Percentiles rank a stretch among this genome's conserved stretches.
Conservation (phyloP, 1,140 invertebrate genomes). For the Scaptomyza montana region DNA sequence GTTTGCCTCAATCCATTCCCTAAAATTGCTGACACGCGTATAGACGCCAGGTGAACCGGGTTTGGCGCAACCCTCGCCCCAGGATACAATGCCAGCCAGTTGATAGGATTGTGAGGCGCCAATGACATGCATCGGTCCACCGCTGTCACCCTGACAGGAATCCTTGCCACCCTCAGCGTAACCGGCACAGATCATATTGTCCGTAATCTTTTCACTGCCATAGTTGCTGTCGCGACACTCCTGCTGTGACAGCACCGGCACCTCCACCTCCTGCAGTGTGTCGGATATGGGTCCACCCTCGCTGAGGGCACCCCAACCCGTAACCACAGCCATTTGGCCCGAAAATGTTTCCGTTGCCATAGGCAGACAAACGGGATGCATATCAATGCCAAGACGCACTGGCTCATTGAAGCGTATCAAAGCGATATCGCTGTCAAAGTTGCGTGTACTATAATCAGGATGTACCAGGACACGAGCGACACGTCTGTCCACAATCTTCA, state of each 20-base stretch:
- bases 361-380: slow-evolving; percentile 90
- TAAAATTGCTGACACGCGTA: slow-evolving; percentile 90
- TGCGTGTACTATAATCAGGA: slow-evolving; percentile 83
- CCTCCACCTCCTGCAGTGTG: slow-evolving; percentile 86
- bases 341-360: slow-evolving; percentile 85
- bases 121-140: slow-evolving; percentile 87
- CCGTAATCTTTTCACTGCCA: slow-evolving; percentile 88
- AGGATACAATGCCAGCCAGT: slow-evolving; percentile 88
- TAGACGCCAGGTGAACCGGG: slow-evolving; percentile 93
- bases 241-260: slow-evolving; percentile 89
- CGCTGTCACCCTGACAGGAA: slow-evolving; percentile 90
- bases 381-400: slow-evolving; percentile 86
- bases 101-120: slow-evolving; percentile 71
- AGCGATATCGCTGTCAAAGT: slow-evolving; percentile 93
- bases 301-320: slow-evolving; percentile 88
- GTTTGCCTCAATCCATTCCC: slow-evolving; percentile 89
- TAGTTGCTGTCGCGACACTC: slow-evolving; percentile 89
- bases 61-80: slow-evolving; percentile 92
- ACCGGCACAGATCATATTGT: slow-evolving; percentile 95
- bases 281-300: slow-evolving; percentile 86
- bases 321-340: slow-evolving; percentile 85
- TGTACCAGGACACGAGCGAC: slow-evolving; percentile 68
- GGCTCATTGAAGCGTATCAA: slow-evolving; percentile 87
- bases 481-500: slow-evolving; percentile 83
- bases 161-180: slow-evolving; percentile 89